Percentiles rank a stretch among this genome's conserved stretches.
These are phyloP conservation scores for Xylota sylvarum DNA, from an alignment of 2,888 invertebrate genomes.

Conservation along the genomic window DNA sequence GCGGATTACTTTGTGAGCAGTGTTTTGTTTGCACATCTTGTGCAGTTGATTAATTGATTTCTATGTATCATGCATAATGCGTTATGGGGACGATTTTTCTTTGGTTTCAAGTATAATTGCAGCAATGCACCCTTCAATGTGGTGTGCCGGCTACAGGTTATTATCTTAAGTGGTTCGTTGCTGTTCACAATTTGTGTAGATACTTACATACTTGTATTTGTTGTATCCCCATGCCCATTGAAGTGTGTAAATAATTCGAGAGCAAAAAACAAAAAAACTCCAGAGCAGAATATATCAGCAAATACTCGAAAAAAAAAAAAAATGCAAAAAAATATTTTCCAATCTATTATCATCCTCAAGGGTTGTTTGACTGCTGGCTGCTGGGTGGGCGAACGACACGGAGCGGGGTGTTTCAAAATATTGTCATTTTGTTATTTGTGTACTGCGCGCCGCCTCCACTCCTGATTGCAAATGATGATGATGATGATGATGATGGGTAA, in stretches of 20 bases:
- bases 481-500: constrained; percentile 62
- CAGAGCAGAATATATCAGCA: constrained; percentile 42
- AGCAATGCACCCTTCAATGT: constrained; percentile 35
- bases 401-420: constrained; percentile 64
- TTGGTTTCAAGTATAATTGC: constrained; percentile 54
- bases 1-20: background rate
- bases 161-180: constrained; percentile 76
- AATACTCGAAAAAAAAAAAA: constrained; percentile 50
- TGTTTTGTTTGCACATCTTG: constrained; percentile 46
- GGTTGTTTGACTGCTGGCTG: constrained; percentile 30
- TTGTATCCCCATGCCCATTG: constrained; percentile 54
- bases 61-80: constrained; percentile 44
- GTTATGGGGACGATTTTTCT: constrained; percentile 34
- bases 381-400: no score
- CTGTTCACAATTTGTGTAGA: constrained; percentile 34
- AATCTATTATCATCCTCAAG: constrained; percentile 70
- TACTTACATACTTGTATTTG: constrained; percentile 3
- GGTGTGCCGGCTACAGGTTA: constrained; percentile 60
- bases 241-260: constrained; percentile 70
- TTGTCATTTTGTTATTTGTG: constrained; percentile 75
- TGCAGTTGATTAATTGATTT: constrained; percentile 71
- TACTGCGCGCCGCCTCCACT: constrained; percentile 57
- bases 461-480: constrained; percentile 72
- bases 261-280: constrained; percentile 18
- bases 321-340: constrained; percentile 56